phyloP scores from a whole-genome alignment of 1,140 invertebrate genomes.

The Neuroterus valhalla region DNA sequence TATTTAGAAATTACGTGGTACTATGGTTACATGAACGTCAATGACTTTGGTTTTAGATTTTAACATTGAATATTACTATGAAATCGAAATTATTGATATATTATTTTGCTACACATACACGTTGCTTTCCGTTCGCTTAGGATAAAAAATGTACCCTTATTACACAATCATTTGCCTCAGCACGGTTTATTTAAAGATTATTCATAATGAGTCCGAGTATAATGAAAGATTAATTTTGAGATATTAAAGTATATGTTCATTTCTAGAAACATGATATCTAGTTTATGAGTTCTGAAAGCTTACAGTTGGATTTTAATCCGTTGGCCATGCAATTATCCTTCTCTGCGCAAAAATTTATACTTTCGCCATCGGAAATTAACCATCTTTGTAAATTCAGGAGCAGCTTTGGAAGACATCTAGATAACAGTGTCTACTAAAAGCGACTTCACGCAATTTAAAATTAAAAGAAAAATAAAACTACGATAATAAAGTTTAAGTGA shows the following conservation, averaged over 20 bases:
- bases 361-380: slow-evolving; percentile 45
- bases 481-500: neutral
- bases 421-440: neutral
- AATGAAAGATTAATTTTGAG: neutral
- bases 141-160: slow-evolving; percentile 25
- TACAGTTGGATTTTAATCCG: slow-evolving; percentile 10
- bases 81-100: neutral
- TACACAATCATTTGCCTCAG: slow-evolving; percentile 15
- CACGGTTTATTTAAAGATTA: neutral
- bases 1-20: neutral
- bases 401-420: neutral
- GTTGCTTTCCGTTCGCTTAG: neutral
- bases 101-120: neutral
- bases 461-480: neutral
- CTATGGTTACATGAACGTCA: slow-evolving; percentile 2
- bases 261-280: slow-evolving; percentile 18
- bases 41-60: slow-evolving; percentile 1
- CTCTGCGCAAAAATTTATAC: neutral
- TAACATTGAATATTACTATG: neutral
- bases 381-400: neutral
- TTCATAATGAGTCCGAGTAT: neutral
- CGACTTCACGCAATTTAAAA: neutral
- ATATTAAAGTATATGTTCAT: neutral
- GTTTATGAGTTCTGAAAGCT: slow-evolving; percentile 16
- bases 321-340: slow-evolving; percentile 4